A percentile compares a stretch with the other conserved stretches of the same genome.
These are phyloP conservation scores for Nemotelus pantherinus DNA, from an alignment of 2,888 invertebrate species.

Conservation along the genomic window DNA sequence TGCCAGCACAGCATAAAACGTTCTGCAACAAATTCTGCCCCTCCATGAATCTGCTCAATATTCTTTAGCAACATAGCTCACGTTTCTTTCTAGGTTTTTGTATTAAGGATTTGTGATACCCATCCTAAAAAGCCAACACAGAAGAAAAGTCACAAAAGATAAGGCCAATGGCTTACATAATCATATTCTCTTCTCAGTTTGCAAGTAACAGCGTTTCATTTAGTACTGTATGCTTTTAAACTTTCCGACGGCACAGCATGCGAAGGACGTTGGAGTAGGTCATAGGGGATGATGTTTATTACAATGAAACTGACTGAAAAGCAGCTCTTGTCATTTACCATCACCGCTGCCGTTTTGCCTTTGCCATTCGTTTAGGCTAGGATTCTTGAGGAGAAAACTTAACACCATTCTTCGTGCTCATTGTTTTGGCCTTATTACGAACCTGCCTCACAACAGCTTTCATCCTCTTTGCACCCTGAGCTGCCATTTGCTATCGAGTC, in stretches of 20 bases:
- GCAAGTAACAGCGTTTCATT: constrained; percentile 23
- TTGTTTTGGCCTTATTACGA: constrained; percentile 35
- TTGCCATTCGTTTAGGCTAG: background rate
- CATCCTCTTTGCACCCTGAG: background rate
- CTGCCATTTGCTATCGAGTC: background rate
- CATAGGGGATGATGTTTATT: constrained; percentile 39
- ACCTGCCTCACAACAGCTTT: background rate
- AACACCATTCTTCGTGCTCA: constrained; percentile 14
- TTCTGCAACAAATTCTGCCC: constrained; percentile 13
- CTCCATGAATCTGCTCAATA: background rate
- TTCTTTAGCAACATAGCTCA: background rate
- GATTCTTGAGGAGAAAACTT: constrained; percentile 4
- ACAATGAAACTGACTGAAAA: constrained; percentile 37
- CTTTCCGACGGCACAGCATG: constrained; percentile 5
- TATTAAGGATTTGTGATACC: constrained; percentile 9
- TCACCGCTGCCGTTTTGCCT: background rate
- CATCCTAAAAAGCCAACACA: background rate
- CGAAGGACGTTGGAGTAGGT: constrained; percentile 32
- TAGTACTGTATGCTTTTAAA: constrained; percentile 10
- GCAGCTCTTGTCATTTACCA: constrained; percentile 39
- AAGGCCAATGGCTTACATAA: background rate
- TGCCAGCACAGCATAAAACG: constrained; percentile 6
- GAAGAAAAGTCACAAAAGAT: background rate
- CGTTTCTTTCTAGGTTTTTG: background rate
- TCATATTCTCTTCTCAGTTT: constrained; percentile 22